These are phyloP conservation scores for Opisthocomus hoazin DNA, from an alignment of 2,113 vertebrate genomes.

Conservation along the genomic window DNA sequence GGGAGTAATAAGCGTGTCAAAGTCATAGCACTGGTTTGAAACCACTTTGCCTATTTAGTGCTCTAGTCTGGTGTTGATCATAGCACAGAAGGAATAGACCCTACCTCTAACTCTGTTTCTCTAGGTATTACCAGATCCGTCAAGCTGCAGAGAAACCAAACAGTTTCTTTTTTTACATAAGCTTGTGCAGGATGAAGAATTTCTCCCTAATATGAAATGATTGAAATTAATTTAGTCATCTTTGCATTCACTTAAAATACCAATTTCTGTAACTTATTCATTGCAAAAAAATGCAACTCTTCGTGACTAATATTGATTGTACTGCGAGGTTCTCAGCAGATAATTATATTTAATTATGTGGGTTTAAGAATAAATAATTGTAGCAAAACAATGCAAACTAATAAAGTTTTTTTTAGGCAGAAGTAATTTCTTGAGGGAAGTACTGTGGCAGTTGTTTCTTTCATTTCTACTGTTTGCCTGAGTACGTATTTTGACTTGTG, in stretches of 20 bases:
- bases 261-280: background rate
- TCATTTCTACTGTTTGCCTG: background rate
- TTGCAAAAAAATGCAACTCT: background rate
- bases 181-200: background rate
- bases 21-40: background rate
- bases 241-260: background rate
- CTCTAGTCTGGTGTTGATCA: accelerated
- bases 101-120: background rate
- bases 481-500: background rate
- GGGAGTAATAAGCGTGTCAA: background rate
- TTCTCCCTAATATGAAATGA: background rate
- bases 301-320: slow-evolving; percentile 17
- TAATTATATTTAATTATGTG: background rate
- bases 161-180: background rate
- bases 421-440: background rate
- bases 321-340: background rate
- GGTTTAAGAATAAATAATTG: slow-evolving; percentile 21
- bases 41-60: background rate
- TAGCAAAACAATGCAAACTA: slow-evolving; percentile 24
- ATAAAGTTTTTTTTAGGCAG: background rate
- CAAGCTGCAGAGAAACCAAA: background rate
- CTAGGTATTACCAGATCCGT: background rate
- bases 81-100: background rate
- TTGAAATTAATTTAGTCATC: background rate
- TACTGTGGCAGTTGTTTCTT: background rate